Base-by-base conservation (phyloP, 2,888 invertebrate species). In the Electrophaes corylata region DNA sequence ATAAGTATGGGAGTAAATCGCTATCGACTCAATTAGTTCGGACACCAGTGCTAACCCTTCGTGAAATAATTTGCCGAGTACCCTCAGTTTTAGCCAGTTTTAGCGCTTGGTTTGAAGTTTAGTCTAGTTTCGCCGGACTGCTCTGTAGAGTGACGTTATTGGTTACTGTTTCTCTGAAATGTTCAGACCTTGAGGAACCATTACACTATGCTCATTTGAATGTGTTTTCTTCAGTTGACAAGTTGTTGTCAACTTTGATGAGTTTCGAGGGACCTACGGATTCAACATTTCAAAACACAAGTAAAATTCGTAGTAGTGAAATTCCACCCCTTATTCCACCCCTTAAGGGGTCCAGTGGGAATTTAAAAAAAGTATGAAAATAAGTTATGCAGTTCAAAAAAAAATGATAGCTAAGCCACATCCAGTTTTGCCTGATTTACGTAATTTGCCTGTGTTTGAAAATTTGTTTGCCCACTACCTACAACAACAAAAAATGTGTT, bases 131-230 rank as follows among this genome's bases (percentile, higher is more conserved):
- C 5, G 44, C 10, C 37, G 19, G 16, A 35, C 19, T 12, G 26
- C 43, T 51, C 51, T 51, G 11, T 19, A 19, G 56, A 57, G 57
- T 26, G 26, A 46, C 45, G 33, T 51, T 51, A 23, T 57, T 47
- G 50, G 57, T 57, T 51, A 23, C 33, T 26, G n/a, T 16, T 20
- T 8, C 14, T 29, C 11, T 4, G n/a, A 19, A 49, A 57, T 39
- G 45, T 40, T 56, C 12, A 26, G 29, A 14, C 33, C 29, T 49
- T 39, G 3, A 39, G 29, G 14, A 33, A 33, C n/a, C 20, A 19
- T 39, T 45, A 4, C n/a, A n/a, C 18, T 19, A 10, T 40, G 16
- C 10, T 6, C 26, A 10, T 10, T 29, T 1, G 26, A 1, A 29
- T 31, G 4, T 37, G 52, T 45, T 26, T 50, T 49, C 19, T 29